These are phyloP conservation scores for Malacoraja senta DNA, from an alignment of 2,797 vertebrate species.

Conservation along the genomic window DNA sequence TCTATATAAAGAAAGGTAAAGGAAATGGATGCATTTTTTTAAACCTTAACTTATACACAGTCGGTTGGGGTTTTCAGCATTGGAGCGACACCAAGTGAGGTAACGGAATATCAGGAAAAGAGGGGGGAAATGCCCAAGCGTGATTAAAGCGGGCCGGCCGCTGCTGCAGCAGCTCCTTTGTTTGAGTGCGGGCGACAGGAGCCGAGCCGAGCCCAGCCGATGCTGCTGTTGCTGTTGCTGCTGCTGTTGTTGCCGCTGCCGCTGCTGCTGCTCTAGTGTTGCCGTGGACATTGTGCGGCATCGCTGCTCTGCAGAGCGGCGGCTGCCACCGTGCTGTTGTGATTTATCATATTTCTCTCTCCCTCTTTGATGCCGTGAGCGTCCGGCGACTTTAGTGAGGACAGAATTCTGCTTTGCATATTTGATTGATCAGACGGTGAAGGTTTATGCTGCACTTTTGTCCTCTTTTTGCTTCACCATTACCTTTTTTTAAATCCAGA, in stretches of 20 bases:
- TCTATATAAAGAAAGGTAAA: not conserved
- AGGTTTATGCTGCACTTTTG: not conserved
- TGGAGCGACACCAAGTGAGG: not conserved
- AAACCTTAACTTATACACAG: no score
- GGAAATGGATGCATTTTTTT: not conserved
- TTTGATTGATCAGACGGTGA: not conserved
- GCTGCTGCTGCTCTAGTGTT: not conserved
- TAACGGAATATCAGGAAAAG: not conserved
- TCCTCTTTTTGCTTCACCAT: not conserved
- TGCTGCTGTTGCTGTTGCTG: not conserved
- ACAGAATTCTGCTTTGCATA: not conserved
- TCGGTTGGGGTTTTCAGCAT: not conserved
- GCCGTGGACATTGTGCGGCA: slow-evolving; percentile 12
- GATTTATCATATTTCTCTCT: not conserved
- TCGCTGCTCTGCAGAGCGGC: not conserved
- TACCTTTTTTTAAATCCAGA: no score
- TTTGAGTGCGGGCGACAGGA: not conserved
- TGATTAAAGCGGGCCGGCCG: not conserved
- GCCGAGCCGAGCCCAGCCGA: not conserved
- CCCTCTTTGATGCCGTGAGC: not conserved
- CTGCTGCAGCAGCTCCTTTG: slow-evolving; percentile 7
- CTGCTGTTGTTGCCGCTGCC: not conserved
- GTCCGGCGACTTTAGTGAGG: not conserved
- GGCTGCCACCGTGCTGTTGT: not conserved
- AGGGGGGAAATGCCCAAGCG: not conserved